These are phyloP conservation scores for Cardiocondyla obscurior DNA, from an alignment of 1,140 invertebrate species.

Conservation along the genomic window DNA sequence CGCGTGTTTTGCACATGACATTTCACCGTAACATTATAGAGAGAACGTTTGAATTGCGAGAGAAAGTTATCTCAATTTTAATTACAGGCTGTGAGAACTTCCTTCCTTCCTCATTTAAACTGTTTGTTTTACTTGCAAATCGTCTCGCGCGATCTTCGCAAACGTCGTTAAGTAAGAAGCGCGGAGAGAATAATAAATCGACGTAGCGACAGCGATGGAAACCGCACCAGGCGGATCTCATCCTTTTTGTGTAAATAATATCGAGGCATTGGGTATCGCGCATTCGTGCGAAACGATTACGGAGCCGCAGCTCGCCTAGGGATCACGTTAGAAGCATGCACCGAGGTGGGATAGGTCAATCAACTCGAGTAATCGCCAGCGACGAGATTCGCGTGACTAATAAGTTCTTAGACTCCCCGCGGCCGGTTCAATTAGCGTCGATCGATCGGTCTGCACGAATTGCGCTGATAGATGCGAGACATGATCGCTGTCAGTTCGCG, in stretches of 20 bases:
- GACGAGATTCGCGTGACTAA: constrained; percentile 33
- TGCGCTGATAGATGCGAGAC: background rate
- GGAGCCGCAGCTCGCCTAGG: constrained; percentile 74
- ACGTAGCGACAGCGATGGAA: background rate
- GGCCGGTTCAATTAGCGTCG: constrained; percentile 46
- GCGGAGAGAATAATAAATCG: background rate
- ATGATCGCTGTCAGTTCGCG: constrained; percentile 1
- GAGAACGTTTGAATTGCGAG: background rate
- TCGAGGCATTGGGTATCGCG: constrained; percentile 74
- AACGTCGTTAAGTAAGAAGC: background rate
- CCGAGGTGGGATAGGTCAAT: constrained; percentile 67
- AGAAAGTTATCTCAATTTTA: background rate
- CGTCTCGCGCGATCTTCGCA: no score
- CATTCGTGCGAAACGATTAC: constrained; percentile 79
- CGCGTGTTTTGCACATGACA: background rate
- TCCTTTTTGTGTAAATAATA: constrained; percentile 21
- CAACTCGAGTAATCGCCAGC: constrained; percentile 60
- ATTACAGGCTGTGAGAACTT: background rate
- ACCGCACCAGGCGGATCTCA: constrained; percentile 39
- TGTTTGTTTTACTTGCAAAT: background rate
- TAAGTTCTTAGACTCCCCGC: constrained; percentile 14
- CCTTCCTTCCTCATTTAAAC: background rate
- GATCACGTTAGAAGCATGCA: constrained; percentile 59
- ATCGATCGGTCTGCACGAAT: background rate
- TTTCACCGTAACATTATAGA: background rate